Conservation (phyloP, 2,113 vertebrate genomes). For the Macroglossus sobrinus region DNA sequence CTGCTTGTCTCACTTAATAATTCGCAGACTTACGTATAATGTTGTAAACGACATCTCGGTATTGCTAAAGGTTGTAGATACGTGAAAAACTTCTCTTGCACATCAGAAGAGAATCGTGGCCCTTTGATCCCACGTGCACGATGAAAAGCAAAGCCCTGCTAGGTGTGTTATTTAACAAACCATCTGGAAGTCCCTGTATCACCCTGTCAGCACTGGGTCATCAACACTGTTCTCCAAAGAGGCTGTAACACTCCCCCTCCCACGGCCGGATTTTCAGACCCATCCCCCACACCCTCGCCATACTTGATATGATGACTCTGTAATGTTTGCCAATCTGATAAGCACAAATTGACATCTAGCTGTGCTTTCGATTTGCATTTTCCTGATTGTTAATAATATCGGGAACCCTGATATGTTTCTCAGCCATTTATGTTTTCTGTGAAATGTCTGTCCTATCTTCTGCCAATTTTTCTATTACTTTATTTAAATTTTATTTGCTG, state of each 20-base stretch:
- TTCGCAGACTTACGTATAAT: neutral
- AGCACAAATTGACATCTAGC: neutral
- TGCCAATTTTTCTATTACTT: neutral
- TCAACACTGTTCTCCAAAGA: neutral
- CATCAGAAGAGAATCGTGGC: neutral
- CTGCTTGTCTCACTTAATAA: neutral
- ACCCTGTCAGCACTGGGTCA: neutral
- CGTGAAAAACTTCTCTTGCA: neutral
- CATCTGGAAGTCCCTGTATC: neutral
- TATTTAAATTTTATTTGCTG: neutral
- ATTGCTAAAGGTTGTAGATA: neutral
- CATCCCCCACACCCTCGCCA: neutral
- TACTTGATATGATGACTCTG: neutral
- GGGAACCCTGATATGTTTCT: too few relatives aligned
- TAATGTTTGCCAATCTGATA: neutral
- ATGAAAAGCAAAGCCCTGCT: neutral
- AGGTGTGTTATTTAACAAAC: neutral
- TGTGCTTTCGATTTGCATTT: neutral
- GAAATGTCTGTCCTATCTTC: too few relatives aligned
- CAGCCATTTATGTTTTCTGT: too few relatives aligned
- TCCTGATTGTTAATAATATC: too few relatives aligned
- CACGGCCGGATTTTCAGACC: neutral
- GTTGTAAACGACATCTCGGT: neutral
- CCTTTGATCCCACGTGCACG: neutral
- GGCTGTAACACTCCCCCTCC: neutral